Evolutionary conservation across 2,888 invertebrate species (phyloP).

Genomic region (Prosopocoilus inquinatus): DNA sequence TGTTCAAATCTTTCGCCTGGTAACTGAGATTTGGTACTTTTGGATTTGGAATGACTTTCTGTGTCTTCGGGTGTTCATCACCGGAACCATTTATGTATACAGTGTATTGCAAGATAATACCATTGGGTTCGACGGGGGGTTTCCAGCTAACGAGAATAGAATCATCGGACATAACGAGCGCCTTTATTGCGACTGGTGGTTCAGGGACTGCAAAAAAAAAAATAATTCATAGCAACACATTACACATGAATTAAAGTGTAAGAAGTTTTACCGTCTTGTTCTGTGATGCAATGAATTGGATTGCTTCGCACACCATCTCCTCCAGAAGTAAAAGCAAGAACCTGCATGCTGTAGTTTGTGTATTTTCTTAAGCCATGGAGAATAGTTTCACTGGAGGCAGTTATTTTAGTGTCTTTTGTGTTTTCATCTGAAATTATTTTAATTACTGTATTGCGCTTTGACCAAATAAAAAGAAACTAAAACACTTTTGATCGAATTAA

Average conservation of each 20-base stretch:
- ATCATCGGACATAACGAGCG: constrained; percentile 86
- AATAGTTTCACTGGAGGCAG: constrained; percentile 89
- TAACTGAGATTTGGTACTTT: constrained; percentile 65
- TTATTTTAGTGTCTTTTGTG: constrained; percentile 86
- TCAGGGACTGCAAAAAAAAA: constrained; percentile 71
- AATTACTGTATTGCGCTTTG: neutral
- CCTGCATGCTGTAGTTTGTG: constrained; percentile 97
- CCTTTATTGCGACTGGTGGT: constrained; percentile 89
- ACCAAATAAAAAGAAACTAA: neutral
- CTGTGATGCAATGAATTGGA: constrained; percentile 90
- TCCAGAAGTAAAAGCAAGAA: constrained; percentile 90
- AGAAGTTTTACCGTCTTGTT: constrained; percentile 80
- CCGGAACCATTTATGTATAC: constrained; percentile 72
- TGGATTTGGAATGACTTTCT: constrained; percentile 79
- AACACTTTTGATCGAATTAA: neutral
- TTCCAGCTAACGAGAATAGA: constrained; percentile 94
- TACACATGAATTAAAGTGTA: neutral
- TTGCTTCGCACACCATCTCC: constrained; percentile 90
- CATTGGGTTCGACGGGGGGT: constrained; percentile 89
- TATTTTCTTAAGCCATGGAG: constrained; percentile 91
- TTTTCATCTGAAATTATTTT: constrained; percentile 67
- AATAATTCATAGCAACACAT: neutral
- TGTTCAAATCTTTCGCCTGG: constrained; percentile 80
- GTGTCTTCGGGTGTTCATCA: constrained; percentile 61
- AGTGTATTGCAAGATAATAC: constrained; percentile 89